These are phyloP conservation scores for Pseudeuparius sepicola DNA, from an alignment of 2,888 invertebrate species.

Conservation along the genomic window DNA sequence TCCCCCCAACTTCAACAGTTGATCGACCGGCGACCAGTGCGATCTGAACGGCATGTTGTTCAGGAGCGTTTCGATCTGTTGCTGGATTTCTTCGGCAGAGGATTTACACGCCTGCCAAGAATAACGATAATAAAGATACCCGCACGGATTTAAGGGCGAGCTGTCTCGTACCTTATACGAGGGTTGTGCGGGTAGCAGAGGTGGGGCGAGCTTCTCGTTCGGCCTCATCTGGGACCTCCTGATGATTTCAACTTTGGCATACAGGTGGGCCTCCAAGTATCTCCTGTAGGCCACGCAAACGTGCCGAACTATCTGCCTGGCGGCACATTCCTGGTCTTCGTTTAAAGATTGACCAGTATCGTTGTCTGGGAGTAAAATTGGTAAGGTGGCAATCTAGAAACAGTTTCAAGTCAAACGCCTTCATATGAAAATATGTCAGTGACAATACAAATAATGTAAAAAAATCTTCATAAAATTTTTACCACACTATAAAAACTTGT, in stretches of 20 bases:
- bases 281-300: constrained; percentile 82
- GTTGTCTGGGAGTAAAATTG: constrained; percentile 68
- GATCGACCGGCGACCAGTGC: constrained; percentile 84
- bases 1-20: constrained; percentile 75
- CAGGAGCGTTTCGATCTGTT: constrained; percentile 74
- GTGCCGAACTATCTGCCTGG: constrained; percentile 81
- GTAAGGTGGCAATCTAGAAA: constrained; percentile 68
- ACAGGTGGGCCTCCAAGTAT: constrained; percentile 86
- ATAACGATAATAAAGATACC: constrained; percentile 2
- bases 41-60: constrained; percentile 64
- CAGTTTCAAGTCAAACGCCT: constrained; percentile 1
- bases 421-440: too few relatives aligned
- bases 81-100: constrained; percentile 72
- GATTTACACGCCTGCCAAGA: constrained; percentile 51
- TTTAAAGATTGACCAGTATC: constrained; percentile 48
- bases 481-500: too few relatives aligned
- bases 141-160: too few relatives aligned
- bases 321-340: constrained; percentile 86
- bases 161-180: constrained; percentile 41
- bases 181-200: constrained; percentile 36
- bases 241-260: constrained; percentile 64
- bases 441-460: too few relatives aligned
- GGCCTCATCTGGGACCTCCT: constrained; percentile 45
- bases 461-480: too few relatives aligned
- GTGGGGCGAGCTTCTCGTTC: constrained; percentile 31